Conservation (phyloP, 2,888 invertebrate species). For the Labia minor region DNA sequence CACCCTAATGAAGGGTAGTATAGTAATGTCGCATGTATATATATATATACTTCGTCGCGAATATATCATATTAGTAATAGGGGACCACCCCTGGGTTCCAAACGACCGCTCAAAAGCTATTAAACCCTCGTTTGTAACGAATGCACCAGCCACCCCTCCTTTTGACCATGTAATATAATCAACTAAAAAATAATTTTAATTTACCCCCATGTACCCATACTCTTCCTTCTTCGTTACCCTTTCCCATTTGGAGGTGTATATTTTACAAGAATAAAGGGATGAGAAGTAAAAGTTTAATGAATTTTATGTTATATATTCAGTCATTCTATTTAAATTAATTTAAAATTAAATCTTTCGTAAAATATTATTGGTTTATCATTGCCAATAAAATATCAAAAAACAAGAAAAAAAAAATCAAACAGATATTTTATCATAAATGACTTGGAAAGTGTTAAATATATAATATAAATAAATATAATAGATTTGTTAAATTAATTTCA, state of each 20-base stretch:
- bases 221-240: neutral
- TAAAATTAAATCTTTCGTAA: neutral
- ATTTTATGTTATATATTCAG: neutral
- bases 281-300: neutral
- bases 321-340: neutral
- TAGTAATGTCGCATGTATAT: neutral
- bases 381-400: neutral
- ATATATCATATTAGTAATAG: constrained; percentile 1
- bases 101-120: neutral
- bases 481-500: too few species aligned
- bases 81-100: neutral
- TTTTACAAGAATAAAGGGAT: neutral
- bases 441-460: too few species aligned
- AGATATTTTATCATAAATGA: too few species aligned
- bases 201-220: neutral
- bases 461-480: too few species aligned
- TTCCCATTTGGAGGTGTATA: too few species aligned
- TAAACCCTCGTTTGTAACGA: constrained; percentile 7
- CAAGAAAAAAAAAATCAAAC: neutral
- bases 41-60: neutral
- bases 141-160: neutral
- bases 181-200: constrained; percentile 4
- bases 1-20: neutral
- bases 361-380: neutral
- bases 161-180: neutral